Conservation (phyloP, 2,113 vertebrate species). For the Delphinapterus leucas region DNA sequence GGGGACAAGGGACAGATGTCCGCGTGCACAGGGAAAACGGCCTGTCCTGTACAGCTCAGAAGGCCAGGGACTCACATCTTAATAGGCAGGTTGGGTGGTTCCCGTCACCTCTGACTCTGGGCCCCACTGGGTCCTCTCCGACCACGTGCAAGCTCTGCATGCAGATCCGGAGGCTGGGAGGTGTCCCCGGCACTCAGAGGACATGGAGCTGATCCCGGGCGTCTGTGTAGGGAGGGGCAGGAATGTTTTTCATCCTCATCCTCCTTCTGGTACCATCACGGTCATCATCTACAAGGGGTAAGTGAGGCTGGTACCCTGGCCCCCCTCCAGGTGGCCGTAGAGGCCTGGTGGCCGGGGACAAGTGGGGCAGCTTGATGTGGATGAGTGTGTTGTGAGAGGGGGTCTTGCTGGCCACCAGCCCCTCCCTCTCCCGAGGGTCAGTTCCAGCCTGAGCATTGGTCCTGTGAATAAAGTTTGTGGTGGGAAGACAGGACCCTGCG, state of each 20-base stretch:
- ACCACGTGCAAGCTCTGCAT: constrained; percentile 92
- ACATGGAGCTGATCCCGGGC: constrained; percentile 92
- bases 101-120: not conserved
- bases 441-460: not conserved
- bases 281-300: constrained; percentile 93
- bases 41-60: not conserved
- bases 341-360: not conserved
- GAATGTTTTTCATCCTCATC: constrained; percentile 90
- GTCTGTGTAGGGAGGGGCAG: constrained; percentile 81
- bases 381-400: accelerated
- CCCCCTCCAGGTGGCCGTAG: accelerated
- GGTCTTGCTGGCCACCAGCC: not conserved
- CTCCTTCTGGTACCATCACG: constrained; percentile 91
- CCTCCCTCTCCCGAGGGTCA: not conserved
- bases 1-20: not conserved
- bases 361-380: not conserved
- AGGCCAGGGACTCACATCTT: not conserved
- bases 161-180: constrained; percentile 85
- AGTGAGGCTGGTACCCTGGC: constrained; percentile 49
- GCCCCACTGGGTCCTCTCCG: constrained; percentile 69
- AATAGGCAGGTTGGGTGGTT: too few species aligned
- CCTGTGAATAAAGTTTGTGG: not conserved
- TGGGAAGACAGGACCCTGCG: not conserved
- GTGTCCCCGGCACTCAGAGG: constrained; percentile 89
- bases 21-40: not conserved